Base-by-base conservation (phyloP, 2,888 invertebrate genomes). In the Drosophila incognita region DNA sequence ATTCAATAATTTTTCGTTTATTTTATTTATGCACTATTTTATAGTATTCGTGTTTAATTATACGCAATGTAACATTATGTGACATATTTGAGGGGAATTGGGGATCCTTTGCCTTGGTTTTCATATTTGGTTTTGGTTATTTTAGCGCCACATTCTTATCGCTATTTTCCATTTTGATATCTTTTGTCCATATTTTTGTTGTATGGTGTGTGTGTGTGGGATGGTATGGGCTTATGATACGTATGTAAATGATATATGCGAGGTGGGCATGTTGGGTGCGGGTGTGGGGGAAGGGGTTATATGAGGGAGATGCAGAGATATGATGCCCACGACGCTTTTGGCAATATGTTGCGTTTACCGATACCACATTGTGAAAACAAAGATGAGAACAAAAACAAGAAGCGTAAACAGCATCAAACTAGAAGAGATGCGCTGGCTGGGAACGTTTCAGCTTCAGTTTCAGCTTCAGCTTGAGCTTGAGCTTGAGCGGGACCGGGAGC, bases 1-100 rank as follows among this genome's bases (percentile, higher is more conserved):
- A 88, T 89, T 91, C 81, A 83, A 79, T 87, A 89, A 81, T 86
- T 86, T 80, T 79, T 81, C 74, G 70, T 83, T 83, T 77, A 83
- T 89, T 82, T 81, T 90, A 84, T 85, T 89, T 85, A 89, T 82
- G 88, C 84, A 89, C 88, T 90, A 90, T 91, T 90, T 91, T 84
- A 91, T 91, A 90, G 90, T 90, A 86, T 90, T 87, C 82, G 80
- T 82, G 82, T 89, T 83, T 80, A 76, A 75, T 83, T 67, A 63
- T 71, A 83, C 86, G 82, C 81, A 78, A 90, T 88, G 79, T 82
- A 89, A 90, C 90, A 90, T 86, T 87, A 83, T 83, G 87, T 78
- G 82, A 81, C 82, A 74, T 71, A 65, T 76, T 71, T 57, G 48
- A 49, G 31, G 33, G 54, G n/a, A 38, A n/a, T 21, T 8, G 1